These are phyloP conservation scores for Trachelipus rathkii DNA, from an alignment of 1,140 invertebrate species.

Conservation along the genomic window DNA sequence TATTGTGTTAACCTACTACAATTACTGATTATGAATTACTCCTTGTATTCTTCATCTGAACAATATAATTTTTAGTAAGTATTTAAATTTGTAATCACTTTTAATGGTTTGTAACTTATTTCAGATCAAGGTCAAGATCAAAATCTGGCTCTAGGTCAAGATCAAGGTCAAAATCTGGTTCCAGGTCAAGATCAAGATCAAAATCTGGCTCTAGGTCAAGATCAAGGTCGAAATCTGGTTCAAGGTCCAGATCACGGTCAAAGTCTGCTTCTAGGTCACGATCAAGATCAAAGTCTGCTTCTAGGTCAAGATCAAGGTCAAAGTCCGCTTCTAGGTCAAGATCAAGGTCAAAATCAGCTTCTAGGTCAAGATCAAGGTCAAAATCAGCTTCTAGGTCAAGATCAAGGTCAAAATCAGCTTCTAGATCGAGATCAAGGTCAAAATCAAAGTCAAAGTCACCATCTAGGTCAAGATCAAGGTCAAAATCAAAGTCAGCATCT, in stretches of 20 bases:
- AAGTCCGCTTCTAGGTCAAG: neutral
- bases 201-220: constrained; percentile 4
- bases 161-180: too few species aligned
- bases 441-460: too few species aligned
- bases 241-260: constrained; percentile 12
- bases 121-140: too few species aligned
- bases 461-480: too few species aligned
- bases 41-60: neutral
- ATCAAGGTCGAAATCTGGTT: too few species aligned
- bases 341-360: neutral
- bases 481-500: too few species aligned
- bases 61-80: neutral
- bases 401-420: neutral
- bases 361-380: neutral
- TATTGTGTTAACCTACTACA: neutral
- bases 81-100: neutral
- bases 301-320: neutral
- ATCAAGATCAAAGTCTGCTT: neutral
- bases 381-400: neutral
- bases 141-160: too few species aligned
- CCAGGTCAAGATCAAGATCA: too few species aligned
- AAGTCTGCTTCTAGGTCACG: neutral
- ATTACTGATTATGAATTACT: neutral
- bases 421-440: too few species aligned
- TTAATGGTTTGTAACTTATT: neutral